Evolutionary conservation across 2,797 vertebrate species (phyloP).

Genomic region (Sebastes elongatus): DNA sequence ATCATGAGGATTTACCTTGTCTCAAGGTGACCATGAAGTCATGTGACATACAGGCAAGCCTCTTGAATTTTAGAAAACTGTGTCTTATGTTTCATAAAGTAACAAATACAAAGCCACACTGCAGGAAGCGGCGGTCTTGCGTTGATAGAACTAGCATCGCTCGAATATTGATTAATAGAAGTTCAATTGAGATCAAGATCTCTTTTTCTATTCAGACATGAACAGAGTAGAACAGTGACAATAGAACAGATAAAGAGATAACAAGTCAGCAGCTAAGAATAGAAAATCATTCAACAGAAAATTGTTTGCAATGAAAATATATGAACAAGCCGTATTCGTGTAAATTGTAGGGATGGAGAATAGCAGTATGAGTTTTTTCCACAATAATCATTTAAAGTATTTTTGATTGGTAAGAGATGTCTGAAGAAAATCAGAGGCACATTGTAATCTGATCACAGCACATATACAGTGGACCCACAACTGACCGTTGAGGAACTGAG

Average conservation of each 20-base stretch:
- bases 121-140: background rate
- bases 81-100: background rate
- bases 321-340: background rate
- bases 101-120: background rate
- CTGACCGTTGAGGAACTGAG: constrained; percentile 8
- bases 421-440: background rate
- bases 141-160: background rate
- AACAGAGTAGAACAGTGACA: background rate
- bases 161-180: background rate
- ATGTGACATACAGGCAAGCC: background rate
- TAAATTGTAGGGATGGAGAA: background rate
- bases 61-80: background rate
- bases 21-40: constrained; percentile 33
- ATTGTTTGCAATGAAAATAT: background rate
- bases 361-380: background rate
- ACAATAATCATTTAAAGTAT: background rate
- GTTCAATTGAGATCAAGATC: background rate
- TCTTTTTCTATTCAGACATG: background rate
- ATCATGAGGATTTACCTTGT: constrained; percentile 19
- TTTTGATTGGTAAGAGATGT: background rate
- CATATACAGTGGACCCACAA: background rate
- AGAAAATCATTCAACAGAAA: background rate
- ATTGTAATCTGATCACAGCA: background rate
- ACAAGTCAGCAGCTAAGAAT: background rate
- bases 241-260: background rate